phyloP scores from a whole-genome alignment of 2,797 vertebrate species.

The Ciconia nigra region DNA sequence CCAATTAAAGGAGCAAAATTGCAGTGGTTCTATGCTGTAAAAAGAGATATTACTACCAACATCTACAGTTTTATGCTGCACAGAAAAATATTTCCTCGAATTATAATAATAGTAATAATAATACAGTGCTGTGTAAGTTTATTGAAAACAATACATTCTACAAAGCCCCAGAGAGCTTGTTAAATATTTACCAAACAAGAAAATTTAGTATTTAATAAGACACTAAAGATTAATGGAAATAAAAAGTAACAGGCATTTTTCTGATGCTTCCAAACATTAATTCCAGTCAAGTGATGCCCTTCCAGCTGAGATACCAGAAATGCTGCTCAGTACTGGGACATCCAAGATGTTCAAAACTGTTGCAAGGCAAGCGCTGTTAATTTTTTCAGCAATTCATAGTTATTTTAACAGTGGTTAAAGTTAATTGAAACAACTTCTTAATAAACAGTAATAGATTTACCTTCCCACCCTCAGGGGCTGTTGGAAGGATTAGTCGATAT shows the following conservation, averaged over 20 bases:
- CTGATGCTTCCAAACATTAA: not conserved
- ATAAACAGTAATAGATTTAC: constrained; percentile 66
- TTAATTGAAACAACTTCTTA: constrained; percentile 53
- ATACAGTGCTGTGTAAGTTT: not conserved
- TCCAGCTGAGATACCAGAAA: not conserved
- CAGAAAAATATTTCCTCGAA: constrained; percentile 19
- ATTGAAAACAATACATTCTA: constrained; percentile 53
- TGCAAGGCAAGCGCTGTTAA: not conserved
- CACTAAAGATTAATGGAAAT: constrained; percentile 2
- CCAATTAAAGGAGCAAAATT: not conserved
- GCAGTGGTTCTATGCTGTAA: not conserved
- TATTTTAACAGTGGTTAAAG: constrained; percentile 42
- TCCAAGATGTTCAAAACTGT: not conserved
- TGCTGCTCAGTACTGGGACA: not conserved
- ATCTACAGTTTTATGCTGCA: not conserved
- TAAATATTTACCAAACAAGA: constrained; percentile 61
- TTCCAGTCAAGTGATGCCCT: not conserved
- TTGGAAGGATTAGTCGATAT: constrained; percentile 45
- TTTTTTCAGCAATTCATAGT: not conserved
- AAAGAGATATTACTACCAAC: not conserved
- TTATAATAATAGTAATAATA: not conserved
- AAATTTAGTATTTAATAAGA: constrained; percentile 66
- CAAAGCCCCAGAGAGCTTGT: constrained; percentile 4
- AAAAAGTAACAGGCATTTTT: constrained; percentile 16
- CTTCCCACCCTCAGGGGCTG: not conserved